These are phyloP conservation scores for Ceyx margarethae DNA, from an alignment of 2,113 vertebrate species.

Conservation along the genomic window DNA sequence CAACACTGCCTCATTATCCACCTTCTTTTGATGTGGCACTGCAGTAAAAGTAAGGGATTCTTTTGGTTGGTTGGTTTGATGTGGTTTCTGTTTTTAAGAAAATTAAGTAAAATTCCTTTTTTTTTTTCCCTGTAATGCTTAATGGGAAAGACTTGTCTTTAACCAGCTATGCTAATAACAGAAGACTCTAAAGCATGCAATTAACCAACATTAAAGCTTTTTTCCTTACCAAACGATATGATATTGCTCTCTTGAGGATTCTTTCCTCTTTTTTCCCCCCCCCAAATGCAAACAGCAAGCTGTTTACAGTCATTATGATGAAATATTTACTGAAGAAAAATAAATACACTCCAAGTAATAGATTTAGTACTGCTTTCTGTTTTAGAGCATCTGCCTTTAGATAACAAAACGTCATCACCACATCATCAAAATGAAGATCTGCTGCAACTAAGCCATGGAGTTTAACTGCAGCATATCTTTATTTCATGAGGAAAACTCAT, in stretches of 20 bases:
- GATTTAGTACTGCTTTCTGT: background rate
- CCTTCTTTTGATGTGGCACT: background rate
- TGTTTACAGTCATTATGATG: background rate
- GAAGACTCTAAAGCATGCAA: background rate
- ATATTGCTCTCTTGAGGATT: background rate
- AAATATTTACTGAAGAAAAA: constrained; percentile 5
- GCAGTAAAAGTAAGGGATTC: rapidly evolving
- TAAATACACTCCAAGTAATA: background rate
- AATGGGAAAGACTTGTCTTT: background rate
- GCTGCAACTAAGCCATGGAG: background rate
- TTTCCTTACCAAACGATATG: background rate
- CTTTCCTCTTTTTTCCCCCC: background rate
- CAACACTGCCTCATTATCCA: background rate
- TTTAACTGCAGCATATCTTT: background rate
- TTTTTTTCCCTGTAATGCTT: background rate
- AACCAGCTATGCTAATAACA: background rate
- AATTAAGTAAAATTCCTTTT: background rate
- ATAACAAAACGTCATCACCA: background rate
- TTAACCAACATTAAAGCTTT: constrained; percentile 30
- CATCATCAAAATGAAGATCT: background rate
- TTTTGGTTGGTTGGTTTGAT: background rate
- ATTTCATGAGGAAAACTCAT: background rate
- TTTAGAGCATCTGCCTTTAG: background rate
- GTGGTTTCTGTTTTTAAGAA: background rate
- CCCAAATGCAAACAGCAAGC: background rate